These are phyloP conservation scores for Lophochroa leadbeateri DNA, from an alignment of 2,113 vertebrate genomes.

Conservation along the genomic window DNA sequence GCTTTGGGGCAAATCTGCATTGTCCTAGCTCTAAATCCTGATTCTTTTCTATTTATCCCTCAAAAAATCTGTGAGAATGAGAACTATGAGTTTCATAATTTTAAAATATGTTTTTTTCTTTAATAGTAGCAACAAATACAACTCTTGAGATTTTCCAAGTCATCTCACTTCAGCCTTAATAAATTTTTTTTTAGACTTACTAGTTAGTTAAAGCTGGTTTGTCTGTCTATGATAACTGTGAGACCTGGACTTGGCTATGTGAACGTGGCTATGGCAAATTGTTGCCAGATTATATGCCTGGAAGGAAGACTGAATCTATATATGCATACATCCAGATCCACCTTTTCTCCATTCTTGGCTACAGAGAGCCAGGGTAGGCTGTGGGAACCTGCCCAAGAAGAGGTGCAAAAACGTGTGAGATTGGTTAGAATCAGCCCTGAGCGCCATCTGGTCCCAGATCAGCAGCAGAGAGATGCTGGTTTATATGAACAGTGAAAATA, in stretches of 20 bases:
- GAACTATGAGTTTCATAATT: background rate
- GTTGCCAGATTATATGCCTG: background rate
- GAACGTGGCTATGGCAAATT: rapidly evolving
- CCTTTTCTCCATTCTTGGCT: background rate
- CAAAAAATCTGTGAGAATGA: background rate
- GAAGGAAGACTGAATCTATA: background rate
- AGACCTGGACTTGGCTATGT: background rate
- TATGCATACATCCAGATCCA: background rate
- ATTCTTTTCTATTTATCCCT: background rate
- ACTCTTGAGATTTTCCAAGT: background rate
- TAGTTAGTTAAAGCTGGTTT: background rate
- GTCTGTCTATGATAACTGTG: background rate
- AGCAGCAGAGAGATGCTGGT: background rate
- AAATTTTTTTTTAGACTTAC: background rate
- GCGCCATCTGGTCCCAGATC: background rate
- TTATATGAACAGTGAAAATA: background rate
- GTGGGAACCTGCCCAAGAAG: background rate
- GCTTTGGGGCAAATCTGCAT: background rate
- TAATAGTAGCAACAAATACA: background rate
- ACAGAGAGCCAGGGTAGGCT: background rate
- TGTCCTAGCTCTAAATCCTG: background rate
- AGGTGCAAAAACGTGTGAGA: background rate
- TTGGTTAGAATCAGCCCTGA: background rate
- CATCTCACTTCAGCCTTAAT: background rate
- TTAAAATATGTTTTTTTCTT: background rate